Evolutionary conservation across 2,888 invertebrate genomes (phyloP).

Genomic region (Leptinotarsa rubiginosa): DNA sequence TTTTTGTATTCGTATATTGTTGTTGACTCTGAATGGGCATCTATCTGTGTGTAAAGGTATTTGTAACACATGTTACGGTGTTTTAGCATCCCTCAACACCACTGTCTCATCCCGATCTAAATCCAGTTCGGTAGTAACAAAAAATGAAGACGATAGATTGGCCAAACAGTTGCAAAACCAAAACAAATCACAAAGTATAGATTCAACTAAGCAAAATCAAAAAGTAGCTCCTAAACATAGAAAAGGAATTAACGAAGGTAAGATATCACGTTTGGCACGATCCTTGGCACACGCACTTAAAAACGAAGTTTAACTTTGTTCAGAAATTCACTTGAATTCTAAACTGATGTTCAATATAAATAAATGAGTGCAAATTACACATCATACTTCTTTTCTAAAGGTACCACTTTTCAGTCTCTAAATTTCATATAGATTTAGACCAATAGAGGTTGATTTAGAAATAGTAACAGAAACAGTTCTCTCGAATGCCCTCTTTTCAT

Average conservation of each 20-base stretch:
- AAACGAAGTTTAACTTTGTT: conserved; percentile 21
- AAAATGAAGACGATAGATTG: conserved; percentile 66
- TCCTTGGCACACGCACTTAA: conserved; percentile 63
- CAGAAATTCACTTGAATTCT: conserved; percentile 30
- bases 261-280: conserved; percentile 60
- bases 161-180: conserved; percentile 61
- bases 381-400: neutral
- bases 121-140: conserved; percentile 73
- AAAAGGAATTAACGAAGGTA: conserved; percentile 63
- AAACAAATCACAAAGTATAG: conserved; percentile 60
- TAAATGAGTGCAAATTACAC: neutral
- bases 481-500: neutral
- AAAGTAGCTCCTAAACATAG: conserved; percentile 59
- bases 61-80: conserved; percentile 65
- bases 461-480: neutral
- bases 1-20: conserved; percentile 31
- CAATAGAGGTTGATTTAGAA: neutral
- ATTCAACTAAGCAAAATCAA: conserved; percentile 60
- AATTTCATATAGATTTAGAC: neutral
- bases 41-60: conserved; percentile 49
- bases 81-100: conserved; percentile 82
- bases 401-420: conserved; percentile 14
- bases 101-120: conserved; percentile 79
- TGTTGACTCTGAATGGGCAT: conserved; percentile 46
- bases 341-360: conserved; percentile 9